These are phyloP conservation scores for Rutilus rutilus DNA, from an alignment of 2,113 vertebrate genomes.

Conservation along the genomic window DNA sequence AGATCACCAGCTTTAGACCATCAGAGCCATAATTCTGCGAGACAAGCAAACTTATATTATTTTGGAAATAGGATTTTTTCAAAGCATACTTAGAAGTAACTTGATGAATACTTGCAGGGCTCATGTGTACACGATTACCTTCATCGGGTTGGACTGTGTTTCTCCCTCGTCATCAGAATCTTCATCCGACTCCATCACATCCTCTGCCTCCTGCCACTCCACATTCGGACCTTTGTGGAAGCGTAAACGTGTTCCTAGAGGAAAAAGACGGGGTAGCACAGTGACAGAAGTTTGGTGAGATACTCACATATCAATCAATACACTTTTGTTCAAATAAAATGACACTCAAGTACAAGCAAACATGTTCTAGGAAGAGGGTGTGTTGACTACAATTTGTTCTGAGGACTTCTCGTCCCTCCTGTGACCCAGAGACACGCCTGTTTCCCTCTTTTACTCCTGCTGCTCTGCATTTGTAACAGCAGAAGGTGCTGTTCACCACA, in stretches of 20 bases:
- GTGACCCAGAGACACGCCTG: slow-evolving; percentile 31
- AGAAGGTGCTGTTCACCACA: slow-evolving; percentile 50
- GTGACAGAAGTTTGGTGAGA: not conserved
- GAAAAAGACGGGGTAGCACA: slow-evolving; percentile 29
- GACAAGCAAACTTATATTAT: not conserved
- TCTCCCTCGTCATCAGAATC: slow-evolving; percentile 85
- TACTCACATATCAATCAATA: not conserved
- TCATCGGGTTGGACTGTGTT: slow-evolving; percentile 75
- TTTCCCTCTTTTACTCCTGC: slow-evolving; percentile 31
- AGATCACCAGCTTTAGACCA: slow-evolving; percentile 90
- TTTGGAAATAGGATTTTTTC: not conserved
- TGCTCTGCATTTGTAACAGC: slow-evolving; percentile 54
- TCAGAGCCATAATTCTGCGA: slow-evolving; percentile 88
- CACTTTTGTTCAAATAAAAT: not conserved
- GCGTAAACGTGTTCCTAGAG: slow-evolving; percentile 89
- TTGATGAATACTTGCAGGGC: not conserved
- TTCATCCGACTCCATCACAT: slow-evolving; percentile 83
- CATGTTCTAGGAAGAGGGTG: not conserved
- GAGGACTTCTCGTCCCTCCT: slow-evolving; percentile 28
- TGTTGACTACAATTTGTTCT: slow-evolving; percentile 10
- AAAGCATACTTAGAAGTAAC: not conserved
- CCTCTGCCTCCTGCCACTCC: slow-evolving; percentile 94
- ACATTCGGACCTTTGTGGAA: slow-evolving; percentile 92
- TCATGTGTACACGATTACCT: slow-evolving; percentile 72
- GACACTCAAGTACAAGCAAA: not conserved